Base-by-base conservation (phyloP, 37 sponge, comb jelly and placozoan genomes). In the Halichondria panicea region DNA sequence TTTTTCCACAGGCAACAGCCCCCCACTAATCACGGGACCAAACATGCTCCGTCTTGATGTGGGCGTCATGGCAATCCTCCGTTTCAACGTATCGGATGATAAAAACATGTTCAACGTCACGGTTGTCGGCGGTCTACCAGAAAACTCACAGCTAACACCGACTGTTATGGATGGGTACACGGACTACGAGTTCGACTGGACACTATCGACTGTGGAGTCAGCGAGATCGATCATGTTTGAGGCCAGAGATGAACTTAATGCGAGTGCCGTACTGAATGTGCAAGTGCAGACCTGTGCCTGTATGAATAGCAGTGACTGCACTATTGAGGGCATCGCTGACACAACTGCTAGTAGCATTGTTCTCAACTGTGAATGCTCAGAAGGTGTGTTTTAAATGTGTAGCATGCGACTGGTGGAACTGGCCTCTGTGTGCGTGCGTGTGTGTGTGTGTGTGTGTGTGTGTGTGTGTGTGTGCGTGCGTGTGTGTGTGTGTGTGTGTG, bases 231-330 rank as follows among this genome's bases (percentile, higher is more conserved):
- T 52, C n/a, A n/a, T n/a, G 7, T 77, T 88, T 44, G 32, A 35
- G 22, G 89, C 89, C 19, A 38, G 25, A 0, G 89, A 88, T 45
- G 33, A 68, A 31, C 27, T 72, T 43, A 34, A 53, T 63, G 83
- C 76, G 15, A 56, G 64, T 18, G 55, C 64, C 6, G 1, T 34
- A 6, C 46, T 80, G 15, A 65, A 46, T 45, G 77, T 77, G 18
- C 50, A 38, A 21, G 55, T 87, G 6, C 55, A 81, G 36, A 42
- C 81, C n/a, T 87, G 88, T 68, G 70, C 68, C n/a, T 87, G 88
- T 68, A 24, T 55, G 55, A 87, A 81, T 68, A 58, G 66, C 30
- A 81, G 87, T 4, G 71, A 70, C 59, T 87, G 88, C 53, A 85
- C 86, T 13, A 24, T 72, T 19, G 46, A 72, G 13, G 86, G 86